These are phyloP conservation scores for Zygaena filipendulae DNA, from an alignment of 2,888 invertebrate genomes.

Conservation along the genomic window DNA sequence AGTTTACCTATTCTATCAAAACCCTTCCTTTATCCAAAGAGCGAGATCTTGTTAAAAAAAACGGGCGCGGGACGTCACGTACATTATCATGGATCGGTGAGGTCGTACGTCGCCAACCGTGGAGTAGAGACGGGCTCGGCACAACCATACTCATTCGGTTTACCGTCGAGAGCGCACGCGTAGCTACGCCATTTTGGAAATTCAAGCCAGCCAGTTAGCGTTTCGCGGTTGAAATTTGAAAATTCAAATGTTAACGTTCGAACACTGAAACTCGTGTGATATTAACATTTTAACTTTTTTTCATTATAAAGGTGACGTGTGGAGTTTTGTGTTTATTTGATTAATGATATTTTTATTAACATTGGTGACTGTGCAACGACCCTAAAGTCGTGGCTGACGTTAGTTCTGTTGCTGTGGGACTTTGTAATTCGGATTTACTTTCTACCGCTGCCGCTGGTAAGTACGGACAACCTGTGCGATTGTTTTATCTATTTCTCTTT, in stretches of 20 bases:
- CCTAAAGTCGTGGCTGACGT: slow-evolving; percentile 46
- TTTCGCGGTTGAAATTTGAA: slow-evolving; percentile 49
- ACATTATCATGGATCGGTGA: slow-evolving; percentile 10
- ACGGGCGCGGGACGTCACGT: no score
- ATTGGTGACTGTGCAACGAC: slow-evolving; percentile 41
- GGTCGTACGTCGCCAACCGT: no score
- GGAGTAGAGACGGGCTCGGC: no score
- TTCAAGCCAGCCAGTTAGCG: slow-evolving; percentile 30
- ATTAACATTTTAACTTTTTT: no score
- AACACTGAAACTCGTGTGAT: slow-evolving; percentile 28
- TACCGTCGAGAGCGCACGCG: slow-evolving; percentile 3
- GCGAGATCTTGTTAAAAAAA: no score
- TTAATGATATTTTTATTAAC: slow-evolving; percentile 29
- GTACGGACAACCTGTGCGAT: no score
- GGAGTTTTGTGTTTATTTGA: slow-evolving; percentile 27
- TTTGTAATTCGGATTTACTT: slow-evolving; percentile 62
- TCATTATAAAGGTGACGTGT: slow-evolving; percentile 28
- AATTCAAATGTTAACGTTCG: slow-evolving; percentile 53
- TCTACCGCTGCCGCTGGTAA: slow-evolving; percentile 62
- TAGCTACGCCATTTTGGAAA: slow-evolving; percentile 31
- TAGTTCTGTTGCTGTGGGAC: slow-evolving; percentile 32
- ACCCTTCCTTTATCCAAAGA: no score
- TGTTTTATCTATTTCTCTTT: slow-evolving; percentile 50
- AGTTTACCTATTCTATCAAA: no score
- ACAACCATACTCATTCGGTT: slow-evolving; percentile 2